phyloP scores from a whole-genome alignment of 2,888 invertebrate genomes.

The Ormyrus pomaceus region DNA sequence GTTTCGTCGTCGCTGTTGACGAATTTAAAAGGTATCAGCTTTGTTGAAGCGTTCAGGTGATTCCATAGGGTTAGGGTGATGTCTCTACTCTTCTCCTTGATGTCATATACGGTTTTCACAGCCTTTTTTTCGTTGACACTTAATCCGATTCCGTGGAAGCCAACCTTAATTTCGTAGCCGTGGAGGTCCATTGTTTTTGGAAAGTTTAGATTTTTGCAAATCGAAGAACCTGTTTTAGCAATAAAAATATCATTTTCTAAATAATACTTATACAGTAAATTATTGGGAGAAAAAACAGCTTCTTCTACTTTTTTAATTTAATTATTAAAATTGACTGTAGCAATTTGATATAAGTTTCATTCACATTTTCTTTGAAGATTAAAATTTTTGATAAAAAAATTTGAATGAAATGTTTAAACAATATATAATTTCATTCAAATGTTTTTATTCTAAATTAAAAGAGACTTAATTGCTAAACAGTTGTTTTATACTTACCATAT shows the following conservation, averaged over 20 bases:
- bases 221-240: neutral
- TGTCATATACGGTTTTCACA: neutral
- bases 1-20: neutral
- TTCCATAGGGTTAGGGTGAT: neutral
- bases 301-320: neutral
- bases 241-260: neutral
- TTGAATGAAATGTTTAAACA: neutral
- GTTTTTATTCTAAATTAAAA: neutral
- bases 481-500: neutral
- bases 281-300: neutral
- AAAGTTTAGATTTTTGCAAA: slow-evolving; percentile 8
- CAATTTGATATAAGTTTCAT: neutral
- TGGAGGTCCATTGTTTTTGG: neutral
- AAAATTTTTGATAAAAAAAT: neutral
- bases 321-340: neutral
- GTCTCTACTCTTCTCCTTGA: neutral
- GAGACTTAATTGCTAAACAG: neutral
- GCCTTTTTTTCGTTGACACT: neutral
- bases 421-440: neutral
- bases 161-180: neutral
- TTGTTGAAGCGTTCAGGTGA: neutral
- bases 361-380: neutral
- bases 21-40: neutral
- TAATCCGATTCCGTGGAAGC: neutral
- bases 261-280: neutral